These are phyloP conservation scores for Pantelozetes paolii DNA, from an alignment of 2,888 invertebrate genomes.

Conservation along the genomic window DNA sequence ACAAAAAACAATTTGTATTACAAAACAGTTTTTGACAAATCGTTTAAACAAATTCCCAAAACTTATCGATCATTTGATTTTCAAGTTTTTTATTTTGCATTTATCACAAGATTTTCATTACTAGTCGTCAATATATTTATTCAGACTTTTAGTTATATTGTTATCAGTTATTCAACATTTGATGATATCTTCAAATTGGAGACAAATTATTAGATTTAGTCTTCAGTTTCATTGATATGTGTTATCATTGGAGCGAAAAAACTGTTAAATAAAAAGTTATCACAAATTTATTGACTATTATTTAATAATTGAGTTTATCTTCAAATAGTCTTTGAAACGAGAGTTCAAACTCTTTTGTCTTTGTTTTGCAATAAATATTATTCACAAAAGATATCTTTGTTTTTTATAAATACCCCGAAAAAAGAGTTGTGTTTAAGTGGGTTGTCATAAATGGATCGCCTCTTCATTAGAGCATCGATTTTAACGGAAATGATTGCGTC, in stretches of 20 bases:
- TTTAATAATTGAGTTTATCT: not conserved
- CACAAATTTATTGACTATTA: too few species aligned
- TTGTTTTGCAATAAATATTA: too few species aligned
- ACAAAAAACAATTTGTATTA: too few species aligned
- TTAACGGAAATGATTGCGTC: not conserved
- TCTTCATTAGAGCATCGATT: not conserved
- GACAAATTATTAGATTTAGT: too few species aligned
- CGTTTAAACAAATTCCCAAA: not conserved
- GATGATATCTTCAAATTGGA: too few species aligned
- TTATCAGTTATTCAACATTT: too few species aligned
- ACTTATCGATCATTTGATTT: not conserved
- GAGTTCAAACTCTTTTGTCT: not conserved
- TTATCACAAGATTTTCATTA: not conserved
- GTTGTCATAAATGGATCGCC: not conserved
- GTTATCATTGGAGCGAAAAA: too few species aligned
- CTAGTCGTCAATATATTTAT: not conserved
- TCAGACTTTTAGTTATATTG: not conserved
- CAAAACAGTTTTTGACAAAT: too few species aligned
- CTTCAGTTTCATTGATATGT: too few species aligned
- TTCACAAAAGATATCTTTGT: not conserved
- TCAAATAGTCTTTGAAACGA: not conserved
- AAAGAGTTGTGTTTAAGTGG: not conserved
- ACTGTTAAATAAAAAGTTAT: too few species aligned
- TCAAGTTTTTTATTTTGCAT: not conserved
- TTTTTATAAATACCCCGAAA: not conserved